Conservation (phyloP, 2,113 vertebrate genomes). For the Melozone crissalis region DNA sequence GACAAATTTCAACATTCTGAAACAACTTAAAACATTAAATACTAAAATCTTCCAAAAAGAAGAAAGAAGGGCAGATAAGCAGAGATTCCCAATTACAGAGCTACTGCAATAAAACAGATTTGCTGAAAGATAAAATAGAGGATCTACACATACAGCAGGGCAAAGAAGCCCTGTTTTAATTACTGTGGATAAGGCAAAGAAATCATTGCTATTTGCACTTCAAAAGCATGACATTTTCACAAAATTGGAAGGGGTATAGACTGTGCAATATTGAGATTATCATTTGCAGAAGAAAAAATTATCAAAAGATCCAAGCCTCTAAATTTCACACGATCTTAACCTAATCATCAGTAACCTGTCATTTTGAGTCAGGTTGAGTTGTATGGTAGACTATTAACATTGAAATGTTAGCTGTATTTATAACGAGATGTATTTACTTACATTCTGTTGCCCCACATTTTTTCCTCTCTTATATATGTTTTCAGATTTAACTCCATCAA, state of each 20-base stretch:
- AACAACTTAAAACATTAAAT: not conserved
- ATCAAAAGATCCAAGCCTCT: not conserved
- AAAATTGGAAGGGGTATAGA: conserved; percentile 5
- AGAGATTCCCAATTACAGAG: conserved; percentile 19
- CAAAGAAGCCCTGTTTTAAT: conserved; percentile 38
- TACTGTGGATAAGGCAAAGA: conserved; percentile 42
- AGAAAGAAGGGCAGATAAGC: not conserved
- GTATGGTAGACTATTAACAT: not conserved
- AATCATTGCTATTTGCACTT: conserved; percentile 49
- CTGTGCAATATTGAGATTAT: not conserved
- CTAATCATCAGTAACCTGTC: not conserved
- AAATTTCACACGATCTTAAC: not conserved
- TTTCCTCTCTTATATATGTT: not conserved
- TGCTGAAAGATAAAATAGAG: conserved; percentile 17
- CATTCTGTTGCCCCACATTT: not conserved
- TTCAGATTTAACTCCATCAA: not conserved
- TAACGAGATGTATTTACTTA: not conserved
- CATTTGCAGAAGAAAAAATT: not conserved
- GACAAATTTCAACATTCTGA: not conserved
- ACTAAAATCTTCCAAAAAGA: not conserved
- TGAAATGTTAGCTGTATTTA: not conserved
- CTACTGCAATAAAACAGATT: conserved; percentile 23
- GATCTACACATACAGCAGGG: not conserved
- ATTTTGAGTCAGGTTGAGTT: not conserved
- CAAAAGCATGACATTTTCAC: conserved; percentile 42